phyloP scores from a whole-genome alignment of 2,113 vertebrate genomes.

The Paraplagusia blochii region DNA sequence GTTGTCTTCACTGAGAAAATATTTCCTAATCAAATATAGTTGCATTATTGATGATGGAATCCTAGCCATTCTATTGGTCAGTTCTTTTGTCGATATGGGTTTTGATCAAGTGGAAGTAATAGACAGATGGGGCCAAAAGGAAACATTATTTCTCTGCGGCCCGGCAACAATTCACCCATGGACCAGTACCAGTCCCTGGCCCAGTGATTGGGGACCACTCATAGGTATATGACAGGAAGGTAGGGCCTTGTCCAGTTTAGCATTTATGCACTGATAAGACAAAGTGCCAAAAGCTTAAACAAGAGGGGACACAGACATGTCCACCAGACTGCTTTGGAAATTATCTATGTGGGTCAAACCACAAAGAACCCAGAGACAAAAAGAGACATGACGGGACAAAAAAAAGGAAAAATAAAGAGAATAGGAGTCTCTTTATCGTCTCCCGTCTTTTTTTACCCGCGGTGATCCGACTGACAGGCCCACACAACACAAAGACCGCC shows the following conservation, averaged over 20 bases:
- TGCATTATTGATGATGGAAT: no score
- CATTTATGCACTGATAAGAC: constrained; percentile 64
- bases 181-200: no score
- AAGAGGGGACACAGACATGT: constrained; percentile 51
- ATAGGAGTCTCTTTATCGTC: constrained; percentile 26
- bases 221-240: constrained; percentile 54
- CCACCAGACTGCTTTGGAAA: constrained; percentile 51
- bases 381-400: constrained; percentile 45
- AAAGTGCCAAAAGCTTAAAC: constrained; percentile 68
- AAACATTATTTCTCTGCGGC: no score
- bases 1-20: no score
- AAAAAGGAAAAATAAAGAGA: constrained; percentile 25
- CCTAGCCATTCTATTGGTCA: no score
- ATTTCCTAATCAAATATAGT: no score
- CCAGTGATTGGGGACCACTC: no score
- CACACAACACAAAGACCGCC: constrained; percentile 23
- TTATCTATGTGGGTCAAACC: constrained; percentile 72
- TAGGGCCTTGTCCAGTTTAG: constrained; percentile 54
- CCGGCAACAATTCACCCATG: no score
- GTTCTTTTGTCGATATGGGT: no score
- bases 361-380: constrained; percentile 25
- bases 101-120: no score
- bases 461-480: constrained; percentile 39
- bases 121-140: no score
- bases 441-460: constrained; percentile 29